Conservation (phyloP, 2,113 vertebrate genomes). For the Cynocephalus volans region DNA sequence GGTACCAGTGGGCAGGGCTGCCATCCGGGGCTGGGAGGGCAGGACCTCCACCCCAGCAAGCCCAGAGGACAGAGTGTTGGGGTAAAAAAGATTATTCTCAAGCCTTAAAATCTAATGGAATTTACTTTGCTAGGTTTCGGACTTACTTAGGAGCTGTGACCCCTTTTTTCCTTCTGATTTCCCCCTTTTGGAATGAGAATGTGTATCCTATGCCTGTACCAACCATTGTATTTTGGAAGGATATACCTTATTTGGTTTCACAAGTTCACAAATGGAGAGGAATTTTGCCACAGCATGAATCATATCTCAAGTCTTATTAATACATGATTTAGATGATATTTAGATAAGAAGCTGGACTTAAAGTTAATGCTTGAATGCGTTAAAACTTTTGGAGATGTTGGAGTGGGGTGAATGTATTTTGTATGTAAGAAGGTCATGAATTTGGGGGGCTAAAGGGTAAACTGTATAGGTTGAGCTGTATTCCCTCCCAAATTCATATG, state of each 20-base stretch:
- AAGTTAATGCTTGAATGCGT: background rate
- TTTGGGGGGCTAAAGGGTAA: background rate
- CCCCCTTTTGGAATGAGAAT: background rate
- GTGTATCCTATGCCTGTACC: background rate
- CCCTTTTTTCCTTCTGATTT: background rate
- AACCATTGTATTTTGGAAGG: background rate
- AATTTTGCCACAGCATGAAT: background rate
- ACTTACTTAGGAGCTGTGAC: background rate
- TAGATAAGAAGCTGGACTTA: background rate
- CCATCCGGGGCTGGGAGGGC: background rate
- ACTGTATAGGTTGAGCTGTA: background rate
- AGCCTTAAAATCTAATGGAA: background rate
- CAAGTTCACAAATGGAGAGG: background rate
- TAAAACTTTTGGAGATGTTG: background rate
- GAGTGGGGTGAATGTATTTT: background rate
- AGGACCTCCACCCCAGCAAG: no score
- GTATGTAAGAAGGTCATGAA: background rate
- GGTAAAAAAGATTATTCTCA: background rate
- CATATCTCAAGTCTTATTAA: background rate
- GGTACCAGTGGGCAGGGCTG: background rate
- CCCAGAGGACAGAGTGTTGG: background rate
- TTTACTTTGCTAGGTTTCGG: background rate
- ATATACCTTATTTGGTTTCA: background rate
- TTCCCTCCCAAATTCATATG: background rate
- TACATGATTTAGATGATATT: background rate